Evolutionary conservation across 2,888 invertebrate genomes (phyloP), one percentile per base, ranked within the genome.

Genomic region (Tryphoninae sp.): DNA sequence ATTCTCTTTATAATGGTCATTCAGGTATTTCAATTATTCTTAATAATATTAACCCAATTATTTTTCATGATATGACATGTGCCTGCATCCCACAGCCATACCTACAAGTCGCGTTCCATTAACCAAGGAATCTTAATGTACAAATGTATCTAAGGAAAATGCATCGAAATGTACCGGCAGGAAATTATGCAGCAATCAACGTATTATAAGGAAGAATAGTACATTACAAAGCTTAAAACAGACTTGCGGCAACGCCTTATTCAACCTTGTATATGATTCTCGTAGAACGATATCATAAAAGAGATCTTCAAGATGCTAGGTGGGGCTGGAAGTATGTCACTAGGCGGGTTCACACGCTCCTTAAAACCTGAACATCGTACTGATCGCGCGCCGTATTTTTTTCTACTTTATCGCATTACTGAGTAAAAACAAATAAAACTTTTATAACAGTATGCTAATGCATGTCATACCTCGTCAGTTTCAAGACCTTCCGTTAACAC

Each of bases 321-420:
- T 53, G 59, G 26, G 75, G 73, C 79, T 23, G 59, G 42, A 79
- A 79, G 82, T 82, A 67, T 82, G 82, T 82, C 82, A 82, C 79
- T 73, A 69, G 76, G 76, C 68, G 64, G 64, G 76, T 82, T 82
- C 79, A 59, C 79, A 77, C 79, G 76, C 79, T 81, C 69, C 61
- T 76, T 62, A 62, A 75, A 78, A 75, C 58, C 78, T 68, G 67
- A 82, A 82, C 79, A 49, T 53, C 53, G n/a, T 51, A 22, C 55
- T 19, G 55, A 55, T 55, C 1, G 19, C 19, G 11, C 71, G 49
- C 64, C 55, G 53, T 1, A 33, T 33, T 45, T 58, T 49, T 61
- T 8, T 26, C 19, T 74, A 45, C 55, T 19, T 51, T 59, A 23
- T 9, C 26, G 45, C 9, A 13, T 58, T 62, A 80, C 53, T 26